Base-by-base conservation (phyloP, 2,113 vertebrate genomes). In the Epinephelus cyanopodus region DNA sequence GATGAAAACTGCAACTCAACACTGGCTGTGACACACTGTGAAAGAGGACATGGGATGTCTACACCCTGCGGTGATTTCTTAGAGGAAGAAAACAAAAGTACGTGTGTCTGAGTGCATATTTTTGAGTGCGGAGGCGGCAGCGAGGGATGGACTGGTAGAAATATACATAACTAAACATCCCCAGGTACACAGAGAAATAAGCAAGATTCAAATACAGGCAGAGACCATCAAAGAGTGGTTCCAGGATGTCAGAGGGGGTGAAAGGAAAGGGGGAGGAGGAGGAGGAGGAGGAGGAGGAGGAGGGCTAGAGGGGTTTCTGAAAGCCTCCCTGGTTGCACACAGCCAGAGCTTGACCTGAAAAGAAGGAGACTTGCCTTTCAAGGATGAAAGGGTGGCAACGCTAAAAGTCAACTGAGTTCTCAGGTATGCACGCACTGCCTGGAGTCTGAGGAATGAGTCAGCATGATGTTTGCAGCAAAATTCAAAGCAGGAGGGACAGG, bases 111-210 rank as follows among this genome's bases (percentile, higher is more conserved):
- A 53, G 72, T 61, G 61, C 45, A 17, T 66, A 47, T 83, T 72
- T 70, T 19, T 82, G 57, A 74, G 58, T 45, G 33, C 33, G 33
- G 52, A 66, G 64, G 83, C 25, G 29, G 56, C 60, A 23, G 63
- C 11, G 6, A 71, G 52, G 62, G 37, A 62, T 0, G 5, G 52
- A 54, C 33, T 27, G 63, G 65, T 47, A 82, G 63, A 90, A 88
- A 87, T 90, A 87, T 91, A 86, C 85, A 89, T 84, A 92, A 81
- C 83, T 83, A 88, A 90, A 91, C 84, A 90, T 92, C 81, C 73
- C 89, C 74, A 88, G 79, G 86, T 92, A 89, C 56, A 79, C 73
- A 85, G 76, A 90, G 74, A 87, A 89, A 85, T 82, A 73, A 86
- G 76, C 69, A 77, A 75, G 37, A 70, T 82, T 88, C 39, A 64